These are phyloP conservation scores for Delphinapterus leucas DNA, from an alignment of 2,113 vertebrate species.

Conservation along the genomic window DNA sequence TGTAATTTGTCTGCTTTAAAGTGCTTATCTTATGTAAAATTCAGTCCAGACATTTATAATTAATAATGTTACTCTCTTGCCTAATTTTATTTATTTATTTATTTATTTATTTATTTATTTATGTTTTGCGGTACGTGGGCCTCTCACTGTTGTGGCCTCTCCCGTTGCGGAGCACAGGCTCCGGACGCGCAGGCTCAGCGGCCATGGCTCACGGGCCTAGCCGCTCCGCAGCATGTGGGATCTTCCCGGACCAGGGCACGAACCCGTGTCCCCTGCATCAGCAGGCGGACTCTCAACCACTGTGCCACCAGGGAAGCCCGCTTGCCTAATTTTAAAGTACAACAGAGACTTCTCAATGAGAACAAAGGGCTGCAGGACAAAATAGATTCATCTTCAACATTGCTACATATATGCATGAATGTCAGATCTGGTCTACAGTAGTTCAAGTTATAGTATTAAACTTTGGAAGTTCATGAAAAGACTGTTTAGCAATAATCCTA, in stretches of 20 bases:
- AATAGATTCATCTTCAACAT: not conserved
- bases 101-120: no score
- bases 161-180: no score
- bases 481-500: constrained; percentile 3
- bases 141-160: no score
- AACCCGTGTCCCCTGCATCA: no score
- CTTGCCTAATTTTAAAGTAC: not conserved
- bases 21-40: not conserved
- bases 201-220: no score
- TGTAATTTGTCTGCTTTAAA: constrained; percentile 1
- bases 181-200: no score
- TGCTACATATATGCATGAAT: not conserved
- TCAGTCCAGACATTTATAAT: not conserved
- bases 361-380: not conserved
- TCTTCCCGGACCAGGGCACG: no score
- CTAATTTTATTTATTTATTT: no score
- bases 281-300: no score
- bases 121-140: no score
- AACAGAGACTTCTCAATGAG: not conserved
- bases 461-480: not conserved
- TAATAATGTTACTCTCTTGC: not conserved
- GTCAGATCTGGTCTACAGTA: not conserved
- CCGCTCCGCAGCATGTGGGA: no score
- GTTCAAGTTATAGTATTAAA: not conserved
- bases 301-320: no score